Evolutionary conservation across 2,888 invertebrate genomes (phyloP), one percentile per base, ranked within the genome.

Genomic region (Philereme transversata): DNA sequence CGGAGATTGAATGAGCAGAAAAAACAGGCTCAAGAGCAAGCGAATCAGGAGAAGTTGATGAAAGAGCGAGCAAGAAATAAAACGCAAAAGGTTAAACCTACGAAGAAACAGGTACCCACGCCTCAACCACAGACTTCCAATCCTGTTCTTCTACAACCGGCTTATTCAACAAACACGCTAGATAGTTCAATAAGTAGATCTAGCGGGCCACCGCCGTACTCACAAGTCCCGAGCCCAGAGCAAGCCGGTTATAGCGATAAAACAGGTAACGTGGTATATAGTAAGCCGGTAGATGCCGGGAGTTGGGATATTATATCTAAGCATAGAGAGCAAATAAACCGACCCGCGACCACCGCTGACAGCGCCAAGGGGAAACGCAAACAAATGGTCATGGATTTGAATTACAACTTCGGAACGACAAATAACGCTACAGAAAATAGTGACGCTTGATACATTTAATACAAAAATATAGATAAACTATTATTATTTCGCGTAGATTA

Each of bases 301-400:
- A 93, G 90, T 57, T 94, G 94, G 93, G 92, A 93, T 44, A 80
- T 94, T 63, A 87, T 94, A 64, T 86, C 90, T 0, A 86, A 93
- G 60, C 94, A 94, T 71, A 86, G 94, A 47, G 73, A 91, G 73
- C 82, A 92, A 74, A 80, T 88, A 40, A 82, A 66, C 22, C 77
- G 82, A 47, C 82, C 84, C 0, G 67, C 69, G 4, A 68, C 72
- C 10, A 68, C 72, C 10, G 46, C 47, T 0, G 54, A 51, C 5
- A 58, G 48, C n/a, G 58, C 69, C 3, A 67, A 64, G 0, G 65
- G 65, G 0, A 64, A 64, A 5, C 58, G 67, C 9, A 83, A 82
- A 51, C 82, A 83, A 65, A 81, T 75, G 41, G 79, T 82, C 0
- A 77, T 88, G 72, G 90, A 89, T 65, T 77, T 90, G 55, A 78